Evolutionary conservation across 2,888 invertebrate species (phyloP), one percentile per base, ranked within the genome.

Genomic region (Siphlonurus alternatus): DNA sequence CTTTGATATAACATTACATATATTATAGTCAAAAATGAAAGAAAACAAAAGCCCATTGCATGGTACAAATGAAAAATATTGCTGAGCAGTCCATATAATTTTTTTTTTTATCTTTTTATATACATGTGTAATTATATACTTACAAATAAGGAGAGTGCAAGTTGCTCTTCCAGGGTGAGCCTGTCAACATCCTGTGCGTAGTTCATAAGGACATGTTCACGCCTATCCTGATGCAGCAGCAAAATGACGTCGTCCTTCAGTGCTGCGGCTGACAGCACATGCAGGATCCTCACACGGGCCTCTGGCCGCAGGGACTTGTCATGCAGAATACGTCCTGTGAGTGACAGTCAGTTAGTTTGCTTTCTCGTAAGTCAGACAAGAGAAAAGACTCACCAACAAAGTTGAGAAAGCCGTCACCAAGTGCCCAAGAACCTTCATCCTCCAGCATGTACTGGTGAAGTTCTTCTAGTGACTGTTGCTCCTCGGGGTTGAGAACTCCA

Each of bases 391-490:
- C 63, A 87, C 89, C 89, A 65, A 93, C 82, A 74, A 93, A 90
- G 64, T 82, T 80, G 59, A 93, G 81, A 76, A 93, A 94, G 70
- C 88, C 87, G 71, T 93, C 93, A 10, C 93, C 89, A 23, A 94
- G 80, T 65, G 92, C 91, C 94, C 94, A 94, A 71, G 91, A 90
- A 65, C 93, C 94, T 73, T 93, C 93, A 70, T 90, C 89, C 69
- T 88, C 88, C 69, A 93, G 80, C 74, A 93, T 83, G 77, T 93
- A 94, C 76, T 91, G 90, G 73, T 88, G 85, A 70, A 94, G 77
- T 77, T 94, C 93, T 70, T 87, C 86, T 73, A 93, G 77, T 69
- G 86, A 87, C 70, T 81, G 80, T 72, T 82, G 82, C 74, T 93
- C 93, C 66, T 89, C 89, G 15, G 84, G 81, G 63, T 81, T 80